Conservation (phyloP, 2,797 vertebrate species). For the Columba guinea region DNA sequence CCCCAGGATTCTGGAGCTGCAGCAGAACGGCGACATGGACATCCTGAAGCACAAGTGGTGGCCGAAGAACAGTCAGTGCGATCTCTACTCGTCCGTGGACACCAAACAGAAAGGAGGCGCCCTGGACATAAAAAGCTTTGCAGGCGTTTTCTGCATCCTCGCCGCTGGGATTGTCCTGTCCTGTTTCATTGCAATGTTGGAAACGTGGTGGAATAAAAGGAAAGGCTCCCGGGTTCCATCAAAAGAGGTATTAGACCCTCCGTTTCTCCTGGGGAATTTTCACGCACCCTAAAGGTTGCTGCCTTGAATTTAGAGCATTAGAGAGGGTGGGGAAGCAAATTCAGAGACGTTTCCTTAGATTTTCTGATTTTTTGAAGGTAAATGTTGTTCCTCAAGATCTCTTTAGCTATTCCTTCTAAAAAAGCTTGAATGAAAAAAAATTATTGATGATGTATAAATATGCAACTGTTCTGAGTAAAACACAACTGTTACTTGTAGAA, state of each 20-base stretch:
- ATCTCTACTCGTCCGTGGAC: slow-evolving; percentile 91
- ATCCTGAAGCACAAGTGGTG: slow-evolving; percentile 98
- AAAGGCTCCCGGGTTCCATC: slow-evolving; percentile 97
- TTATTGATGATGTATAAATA: slow-evolving; percentile 19
- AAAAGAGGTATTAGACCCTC: slow-evolving; percentile 91
- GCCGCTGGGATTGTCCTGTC: slow-evolving; percentile 96
- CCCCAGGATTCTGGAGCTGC: slow-evolving; percentile 95
- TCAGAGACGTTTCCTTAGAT: neutral
- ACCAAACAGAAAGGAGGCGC: slow-evolving; percentile 90
- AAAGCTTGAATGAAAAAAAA: neutral
- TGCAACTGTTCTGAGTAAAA: slow-evolving; percentile 48
- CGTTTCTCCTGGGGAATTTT: slow-evolving; percentile 65
- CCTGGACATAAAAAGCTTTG: slow-evolving; percentile 97
- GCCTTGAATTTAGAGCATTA: neutral
- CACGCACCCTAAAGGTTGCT: slow-evolving; percentile 38
- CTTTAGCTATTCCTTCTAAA: neutral
- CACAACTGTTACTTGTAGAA: neutral
- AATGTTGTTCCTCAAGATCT: neutral
- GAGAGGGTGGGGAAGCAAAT: slow-evolving; percentile 20
- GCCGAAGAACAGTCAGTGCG: slow-evolving; percentile 95
- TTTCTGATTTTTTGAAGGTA: slow-evolving; percentile 20
- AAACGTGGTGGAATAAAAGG: slow-evolving; percentile 98
- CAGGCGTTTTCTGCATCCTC: slow-evolving; percentile 97
- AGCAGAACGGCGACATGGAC: slow-evolving; percentile 98
- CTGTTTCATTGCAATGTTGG: slow-evolving; percentile 98